Base-by-base conservation (phyloP, 2,113 vertebrate genomes). In the Callionymus lyra region DNA sequence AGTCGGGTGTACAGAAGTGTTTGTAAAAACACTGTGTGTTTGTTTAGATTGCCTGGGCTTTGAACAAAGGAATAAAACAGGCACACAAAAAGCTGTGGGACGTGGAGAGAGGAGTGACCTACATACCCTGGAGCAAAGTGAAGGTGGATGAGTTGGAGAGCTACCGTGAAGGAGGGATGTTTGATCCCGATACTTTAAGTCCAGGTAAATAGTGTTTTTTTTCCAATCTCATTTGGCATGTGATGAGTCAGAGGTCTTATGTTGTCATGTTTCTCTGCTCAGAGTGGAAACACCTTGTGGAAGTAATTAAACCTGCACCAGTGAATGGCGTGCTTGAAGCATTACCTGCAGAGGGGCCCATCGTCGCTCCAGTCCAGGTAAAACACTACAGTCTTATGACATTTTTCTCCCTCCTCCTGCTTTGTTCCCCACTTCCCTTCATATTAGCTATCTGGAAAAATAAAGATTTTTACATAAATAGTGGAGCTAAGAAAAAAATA, bases 51-150 rank as follows among this genome's bases (percentile, higher is more conserved):
- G 94, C 94, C 0, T 98, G 95, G 93, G 95, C 95, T 65, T 87
- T 97, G 73, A 98, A 96, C 82, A 98, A 97, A 87, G 95, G 93
- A 79, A 90, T 97, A 76, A 95, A 93, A 63, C 52, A 90, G 12
- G 86, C 92, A 16, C 91, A 90, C 72, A 98, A 97, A 59, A 93
- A 96, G 83, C 95, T 91, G 63, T 98, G 95, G 95, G 93, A 98
- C 66, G 91, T 93, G 16, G 95, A 97, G 38, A 77, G 89, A 53
- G 95, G 95, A 17, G 93, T 97, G 56, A 94, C 92, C 41, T 98
- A 95, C 56, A 83, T 98, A 68, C 95, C 95, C 0, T 98, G 95
- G 94, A 86, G 75, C 69, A 97, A 94, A 84, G 89, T 94, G 39
- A 98, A 94, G 68, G 76, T 86, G 13, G 88, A 93, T 38, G 91